A percentile compares a stretch with the other conserved stretches of the same genome.
Conservation (phyloP, 2,797 vertebrate genomes). For the Anguilla anguilla region DNA sequence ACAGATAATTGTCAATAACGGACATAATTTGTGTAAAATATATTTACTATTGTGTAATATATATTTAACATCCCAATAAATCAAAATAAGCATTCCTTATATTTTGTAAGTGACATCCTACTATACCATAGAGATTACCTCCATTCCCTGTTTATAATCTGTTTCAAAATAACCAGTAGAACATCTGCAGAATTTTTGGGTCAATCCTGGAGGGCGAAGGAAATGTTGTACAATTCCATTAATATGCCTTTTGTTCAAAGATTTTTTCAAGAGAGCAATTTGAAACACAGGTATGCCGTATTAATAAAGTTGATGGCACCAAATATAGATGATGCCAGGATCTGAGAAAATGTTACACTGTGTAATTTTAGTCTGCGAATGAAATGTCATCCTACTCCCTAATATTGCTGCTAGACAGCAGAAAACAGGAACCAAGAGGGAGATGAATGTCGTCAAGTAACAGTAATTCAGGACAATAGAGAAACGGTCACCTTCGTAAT, state of each 20-base stretch:
- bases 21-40: too few relatives aligned
- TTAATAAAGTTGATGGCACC: neutral
- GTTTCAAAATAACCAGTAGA: neutral
- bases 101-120: too few relatives aligned
- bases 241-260: neutral
- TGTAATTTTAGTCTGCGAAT: neutral
- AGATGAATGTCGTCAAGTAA: neutral
- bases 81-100: too few relatives aligned
- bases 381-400: neutral
- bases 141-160: neutral
- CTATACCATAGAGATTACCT: neutral
- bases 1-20: too few relatives aligned
- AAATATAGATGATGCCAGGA: neutral
- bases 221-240: neutral
- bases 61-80: too few relatives aligned
- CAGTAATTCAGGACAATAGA: neutral
- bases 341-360: neutral
- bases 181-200: neutral
- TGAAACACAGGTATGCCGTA: neutral
- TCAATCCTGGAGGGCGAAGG: neutral
- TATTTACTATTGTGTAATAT: too few relatives aligned
- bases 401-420: neutral
- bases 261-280: neutral
- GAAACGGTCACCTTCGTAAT: constrained; percentile 6
- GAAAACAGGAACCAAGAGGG: neutral